Conservation (phyloP, 2,888 invertebrate genomes). For the Synergus gifuensis region DNA sequence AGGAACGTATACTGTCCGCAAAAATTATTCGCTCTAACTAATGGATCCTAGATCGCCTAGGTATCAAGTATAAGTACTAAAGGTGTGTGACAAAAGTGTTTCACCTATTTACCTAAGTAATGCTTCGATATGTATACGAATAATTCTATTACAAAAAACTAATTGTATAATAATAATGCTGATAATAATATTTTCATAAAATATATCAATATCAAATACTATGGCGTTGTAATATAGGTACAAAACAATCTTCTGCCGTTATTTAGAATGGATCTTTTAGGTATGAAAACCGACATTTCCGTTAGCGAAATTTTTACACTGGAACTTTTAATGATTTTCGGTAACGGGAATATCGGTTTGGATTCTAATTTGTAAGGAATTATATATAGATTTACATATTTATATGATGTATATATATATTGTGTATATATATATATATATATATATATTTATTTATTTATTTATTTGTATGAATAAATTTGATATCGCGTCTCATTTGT, state of each 20-base stretch:
- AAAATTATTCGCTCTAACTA: slow-evolving; percentile 74
- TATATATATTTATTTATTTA: slow-evolving; percentile 46
- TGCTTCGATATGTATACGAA: slow-evolving; percentile 65
- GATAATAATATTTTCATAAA: slow-evolving; percentile 75
- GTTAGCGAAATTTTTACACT: neutral
- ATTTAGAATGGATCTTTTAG: slow-evolving; percentile 66
- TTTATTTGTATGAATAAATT: slow-evolving; percentile 52
- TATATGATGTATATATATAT: slow-evolving; percentile 55
- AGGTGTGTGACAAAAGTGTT: slow-evolving; percentile 60
- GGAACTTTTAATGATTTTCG: neutral
- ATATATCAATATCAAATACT: slow-evolving; percentile 74
- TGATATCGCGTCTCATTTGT: slow-evolving; percentile 43
- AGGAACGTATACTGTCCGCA: slow-evolving; percentile 72
- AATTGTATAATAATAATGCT: slow-evolving; percentile 63
- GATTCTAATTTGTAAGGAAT: neutral
- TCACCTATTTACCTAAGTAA: slow-evolving; percentile 62
- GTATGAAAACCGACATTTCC: slow-evolving; percentile 56
- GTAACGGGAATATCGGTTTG: neutral
- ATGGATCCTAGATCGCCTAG: slow-evolving; percentile 72
- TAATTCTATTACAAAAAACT: slow-evolving; percentile 75
- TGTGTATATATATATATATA: slow-evolving; percentile 41
- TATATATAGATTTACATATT: slow-evolving; percentile 55
- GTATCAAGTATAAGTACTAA: slow-evolving; percentile 58
- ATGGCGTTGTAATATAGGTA: slow-evolving; percentile 70
- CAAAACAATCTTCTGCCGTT: slow-evolving; percentile 71